Conservation (phyloP, 2,113 vertebrate species). For the Bufo gargarizans region DNA sequence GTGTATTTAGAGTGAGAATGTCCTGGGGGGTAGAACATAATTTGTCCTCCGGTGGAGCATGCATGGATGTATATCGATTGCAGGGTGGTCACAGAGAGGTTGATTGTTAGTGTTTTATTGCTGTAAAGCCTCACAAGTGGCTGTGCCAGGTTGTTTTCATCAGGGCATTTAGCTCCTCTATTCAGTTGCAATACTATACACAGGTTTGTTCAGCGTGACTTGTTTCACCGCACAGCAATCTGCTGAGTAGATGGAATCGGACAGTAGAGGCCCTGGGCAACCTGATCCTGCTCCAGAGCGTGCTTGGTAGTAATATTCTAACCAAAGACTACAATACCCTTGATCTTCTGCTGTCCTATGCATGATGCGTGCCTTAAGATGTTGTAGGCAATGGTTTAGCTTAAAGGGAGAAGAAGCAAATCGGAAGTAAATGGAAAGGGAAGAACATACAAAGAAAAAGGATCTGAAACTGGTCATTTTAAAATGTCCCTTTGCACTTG, state of each 20-base stretch:
- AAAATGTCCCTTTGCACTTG: not conserved
- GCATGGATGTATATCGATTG: conserved; percentile 11
- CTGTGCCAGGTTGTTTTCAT: conserved; percentile 1
- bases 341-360: not conserved
- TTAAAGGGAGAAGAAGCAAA: not conserved
- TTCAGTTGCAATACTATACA: conserved; percentile 11
- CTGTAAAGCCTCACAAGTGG: conserved; percentile 2
- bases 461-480: not conserved
- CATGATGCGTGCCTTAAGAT: not conserved
- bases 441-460: not conserved
- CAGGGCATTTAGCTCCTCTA: not conserved
- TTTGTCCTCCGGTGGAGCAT: conserved; percentile 2
- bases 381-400: not conserved
- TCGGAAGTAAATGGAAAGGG: not conserved
- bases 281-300: not conserved
- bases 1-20: not conserved
- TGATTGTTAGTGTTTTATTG: not conserved
- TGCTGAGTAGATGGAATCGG: conserved; percentile 47
- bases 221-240: conserved; percentile 49
- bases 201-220: conserved; percentile 21
- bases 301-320: not conserved
- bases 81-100: not conserved
- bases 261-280: conserved; percentile 2
- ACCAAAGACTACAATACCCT: not conserved
- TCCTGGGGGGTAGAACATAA: conserved; percentile 4